A percentile compares a stretch with the other conserved stretches of the same genome.
Conservation (phyloP, 2,888 invertebrate species). For the Galerucella pusilla region DNA sequence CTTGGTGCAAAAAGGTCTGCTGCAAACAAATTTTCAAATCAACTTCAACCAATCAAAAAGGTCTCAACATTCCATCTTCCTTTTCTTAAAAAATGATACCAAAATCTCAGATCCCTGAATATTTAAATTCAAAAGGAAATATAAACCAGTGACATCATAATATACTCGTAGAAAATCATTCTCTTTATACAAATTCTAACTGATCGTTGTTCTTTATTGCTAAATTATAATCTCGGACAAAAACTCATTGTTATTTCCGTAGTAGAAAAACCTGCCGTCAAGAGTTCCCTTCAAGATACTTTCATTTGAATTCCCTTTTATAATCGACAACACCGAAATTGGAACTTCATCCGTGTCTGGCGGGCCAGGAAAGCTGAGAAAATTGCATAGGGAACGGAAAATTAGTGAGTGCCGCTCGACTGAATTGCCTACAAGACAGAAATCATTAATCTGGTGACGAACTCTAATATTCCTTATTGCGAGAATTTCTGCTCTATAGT, state of each 20-base stretch:
- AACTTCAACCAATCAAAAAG: no score
- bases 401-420: slow-evolving; percentile 52
- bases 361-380: slow-evolving; percentile 23
- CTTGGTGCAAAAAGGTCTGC: no score
- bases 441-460: slow-evolving; percentile 54
- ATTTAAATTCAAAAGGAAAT: not conserved
- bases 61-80: no score
- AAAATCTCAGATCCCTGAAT: not conserved
- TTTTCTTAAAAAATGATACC: no score
- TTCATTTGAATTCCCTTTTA: slow-evolving; percentile 29
- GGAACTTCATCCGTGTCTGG: slow-evolving; percentile 33
- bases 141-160: not conserved
- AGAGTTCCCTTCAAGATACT: slow-evolving; percentile 2
- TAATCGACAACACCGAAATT: slow-evolving; percentile 25
- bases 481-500: slow-evolving; percentile 38
- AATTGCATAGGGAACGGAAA: slow-evolving; percentile 52
- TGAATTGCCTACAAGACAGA: slow-evolving; percentile 52
- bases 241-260: slow-evolving; percentile 9
- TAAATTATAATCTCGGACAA: not conserved
- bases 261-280: slow-evolving; percentile 1
- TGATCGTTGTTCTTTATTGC: not conserved
- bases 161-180: not conserved
- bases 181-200: not conserved
- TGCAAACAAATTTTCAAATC: no score
- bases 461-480: slow-evolving; percentile 51